Conservation (phyloP, 2,888 invertebrate genomes). For the Pyrochroa serraticornis region DNA sequence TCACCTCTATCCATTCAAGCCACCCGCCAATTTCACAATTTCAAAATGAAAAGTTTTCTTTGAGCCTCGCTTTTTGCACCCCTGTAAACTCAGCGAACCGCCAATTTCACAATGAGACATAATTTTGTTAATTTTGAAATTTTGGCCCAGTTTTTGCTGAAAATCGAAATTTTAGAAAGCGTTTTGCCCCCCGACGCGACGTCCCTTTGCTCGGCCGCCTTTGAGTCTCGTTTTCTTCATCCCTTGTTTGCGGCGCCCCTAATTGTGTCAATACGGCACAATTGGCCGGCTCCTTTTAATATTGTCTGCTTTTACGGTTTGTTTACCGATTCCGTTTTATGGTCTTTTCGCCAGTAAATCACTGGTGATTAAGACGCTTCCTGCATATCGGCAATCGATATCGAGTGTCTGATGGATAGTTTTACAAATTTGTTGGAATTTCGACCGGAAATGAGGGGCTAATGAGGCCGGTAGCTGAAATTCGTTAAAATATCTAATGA, state of each 20-base stretch:
- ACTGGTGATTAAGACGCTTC: conserved; percentile 16
- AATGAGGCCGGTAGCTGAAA: conserved; percentile 13
- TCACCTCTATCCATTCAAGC: too few relatives aligned
- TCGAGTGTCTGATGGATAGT: conserved; percentile 27
- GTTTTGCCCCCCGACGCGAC: too few relatives aligned
- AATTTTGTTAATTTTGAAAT: too few relatives aligned
- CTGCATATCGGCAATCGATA: conserved; percentile 6
- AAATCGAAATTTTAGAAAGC: neutral
- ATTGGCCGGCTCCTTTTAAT: conserved; percentile 19
- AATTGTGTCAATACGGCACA: conserved; percentile 27
- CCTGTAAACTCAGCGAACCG: too few relatives aligned
- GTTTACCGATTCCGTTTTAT: conserved; percentile 14
- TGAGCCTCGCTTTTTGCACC: too few relatives aligned
- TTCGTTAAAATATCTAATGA: conserved; percentile 1
- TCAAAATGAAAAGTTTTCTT: too few relatives aligned
- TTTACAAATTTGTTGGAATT: conserved; percentile 27
- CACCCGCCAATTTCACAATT: too few relatives aligned
- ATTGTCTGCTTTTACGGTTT: conserved; percentile 19
- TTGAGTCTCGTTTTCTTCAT: conserved; percentile 18
- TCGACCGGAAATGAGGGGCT: conserved; percentile 5
- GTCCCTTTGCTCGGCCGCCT: conserved; percentile 6
- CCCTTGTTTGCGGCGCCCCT: conserved; percentile 19
- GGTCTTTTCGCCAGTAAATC: conserved; percentile 13
- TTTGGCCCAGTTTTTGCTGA: neutral
- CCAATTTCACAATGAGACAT: too few relatives aligned